Percentiles rank a stretch among this genome's conserved stretches.
phyloP scores from a whole-genome alignment of 2,888 invertebrate species.

The Anagyrus pseudococci region DNA sequence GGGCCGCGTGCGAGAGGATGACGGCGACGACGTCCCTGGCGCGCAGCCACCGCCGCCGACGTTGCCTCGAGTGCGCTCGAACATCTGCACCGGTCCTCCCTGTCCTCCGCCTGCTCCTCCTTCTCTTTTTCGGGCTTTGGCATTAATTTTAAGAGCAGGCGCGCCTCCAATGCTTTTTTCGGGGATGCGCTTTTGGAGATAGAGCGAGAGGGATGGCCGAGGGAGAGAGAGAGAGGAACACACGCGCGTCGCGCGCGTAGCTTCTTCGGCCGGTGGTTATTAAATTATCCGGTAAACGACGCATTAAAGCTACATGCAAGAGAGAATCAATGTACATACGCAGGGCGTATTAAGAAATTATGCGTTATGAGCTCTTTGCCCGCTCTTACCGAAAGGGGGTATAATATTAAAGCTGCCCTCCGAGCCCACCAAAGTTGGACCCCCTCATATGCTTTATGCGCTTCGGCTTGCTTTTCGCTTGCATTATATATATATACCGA shows the following conservation, averaged over 20 bases:
- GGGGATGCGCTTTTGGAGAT: too few relatives aligned
- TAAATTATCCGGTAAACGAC: constrained; percentile 35
- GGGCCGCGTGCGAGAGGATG: too few relatives aligned
- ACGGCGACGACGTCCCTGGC: too few relatives aligned
- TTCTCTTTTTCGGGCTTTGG: constrained; percentile 12
- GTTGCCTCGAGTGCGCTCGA: constrained; percentile 8
- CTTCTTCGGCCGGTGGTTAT: constrained; percentile 27
- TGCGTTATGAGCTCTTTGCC: background rate
- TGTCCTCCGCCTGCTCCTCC: too few relatives aligned
- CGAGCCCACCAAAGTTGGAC: background rate
- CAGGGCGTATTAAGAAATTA: constrained; percentile 24
- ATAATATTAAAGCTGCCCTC: too few relatives aligned
- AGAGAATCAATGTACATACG: constrained; percentile 18
- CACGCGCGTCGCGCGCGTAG: background rate
- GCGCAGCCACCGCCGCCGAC: too few relatives aligned
- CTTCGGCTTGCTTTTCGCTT: too few relatives aligned
- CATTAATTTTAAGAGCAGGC: constrained; percentile 14
- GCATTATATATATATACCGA: too few relatives aligned
- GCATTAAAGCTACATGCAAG: constrained; percentile 33
- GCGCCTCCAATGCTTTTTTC: constrained; percentile 2
- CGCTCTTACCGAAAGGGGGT: too few relatives aligned
- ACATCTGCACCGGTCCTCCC: constrained; percentile 17
- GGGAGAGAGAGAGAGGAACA: background rate
- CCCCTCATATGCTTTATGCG: too few relatives aligned
- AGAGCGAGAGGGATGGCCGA: too few relatives aligned